Base-by-base conservation (phyloP, 2,113 vertebrate species). In the Oreochromis niloticus region DNA sequence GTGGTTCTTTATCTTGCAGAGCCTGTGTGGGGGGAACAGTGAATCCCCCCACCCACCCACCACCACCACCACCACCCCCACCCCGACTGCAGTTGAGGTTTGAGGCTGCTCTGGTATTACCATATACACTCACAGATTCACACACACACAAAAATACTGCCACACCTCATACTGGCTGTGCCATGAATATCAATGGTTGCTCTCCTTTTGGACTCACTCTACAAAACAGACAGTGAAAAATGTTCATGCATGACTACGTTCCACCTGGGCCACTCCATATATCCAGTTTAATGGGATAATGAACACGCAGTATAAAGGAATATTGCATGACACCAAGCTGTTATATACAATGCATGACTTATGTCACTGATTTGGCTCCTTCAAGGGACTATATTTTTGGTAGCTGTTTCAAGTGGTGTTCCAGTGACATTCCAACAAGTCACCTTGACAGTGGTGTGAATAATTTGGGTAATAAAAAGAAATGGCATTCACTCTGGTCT, bases 181-280 rank as follows among this genome's bases (percentile, higher is more conserved):
- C 90, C 88, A 94, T 95, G 95, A 96, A 96, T 96, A 96, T 95
- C 94, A 95, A 95, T 95, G 93, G 85, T 84, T 89, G 93, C 87
- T 94, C 90, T 90, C 82, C 92, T 94, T 93, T 95, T 93, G 90
- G 91, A 92, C 91, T 94, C 92, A 88, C 88, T 90, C 91, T 92
- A 94, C 91, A 94, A 94, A 94, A 94, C 91, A 95, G 94, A 94
- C 91, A 93, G 91, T 93, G 92, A 94, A 91, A 95, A 90, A 94
- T 94, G 93, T 94, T 94, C 90, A 94, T 92, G 92, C 90, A 91
- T 94, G 93, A 95, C 90, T 88, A 88, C 39, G 36, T 92, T 94
- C 87, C 91, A 95, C 93, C 91, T 93, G 89, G 92, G 87, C 81
- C 87, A 83, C 87, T 93, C 91, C 84, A 94, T 92, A 94, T 92